Conservation (phyloP, 2,797 vertebrate genomes). For the Sebastes oblongus region DNA sequence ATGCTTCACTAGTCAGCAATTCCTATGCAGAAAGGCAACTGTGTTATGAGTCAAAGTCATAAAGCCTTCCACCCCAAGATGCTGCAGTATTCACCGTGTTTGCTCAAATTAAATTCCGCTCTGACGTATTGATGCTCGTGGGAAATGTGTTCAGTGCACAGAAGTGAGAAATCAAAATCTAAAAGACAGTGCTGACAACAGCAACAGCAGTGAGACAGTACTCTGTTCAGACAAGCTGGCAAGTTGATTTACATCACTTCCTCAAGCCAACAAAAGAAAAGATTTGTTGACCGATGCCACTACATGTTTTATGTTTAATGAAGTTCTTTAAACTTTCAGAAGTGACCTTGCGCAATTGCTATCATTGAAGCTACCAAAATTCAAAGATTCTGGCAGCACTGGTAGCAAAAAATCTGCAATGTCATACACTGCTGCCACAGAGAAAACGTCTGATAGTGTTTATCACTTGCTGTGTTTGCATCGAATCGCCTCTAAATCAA, state of each 20-base stretch:
- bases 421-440: background rate
- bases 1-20: background rate
- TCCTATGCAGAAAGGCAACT: background rate
- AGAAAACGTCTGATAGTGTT: background rate
- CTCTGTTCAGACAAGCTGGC: background rate
- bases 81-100: background rate
- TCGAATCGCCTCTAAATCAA: background rate
- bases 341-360: background rate
- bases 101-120: background rate
- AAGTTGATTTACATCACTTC: background rate
- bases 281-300: background rate
- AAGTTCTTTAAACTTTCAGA: background rate
- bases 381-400: background rate
- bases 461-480: background rate
- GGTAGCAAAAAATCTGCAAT: background rate
- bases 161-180: constrained; percentile 17
- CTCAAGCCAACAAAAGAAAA: background rate
- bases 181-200: background rate
- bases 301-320: background rate
- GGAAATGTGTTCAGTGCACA: constrained; percentile 18
- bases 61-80: background rate
- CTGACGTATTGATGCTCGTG: background rate
- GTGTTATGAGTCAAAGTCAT: background rate
- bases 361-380: background rate
- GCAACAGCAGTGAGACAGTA: background rate